Conservation (phyloP, 2,797 vertebrate species). For the Gobionotothen gibberifrons region DNA sequence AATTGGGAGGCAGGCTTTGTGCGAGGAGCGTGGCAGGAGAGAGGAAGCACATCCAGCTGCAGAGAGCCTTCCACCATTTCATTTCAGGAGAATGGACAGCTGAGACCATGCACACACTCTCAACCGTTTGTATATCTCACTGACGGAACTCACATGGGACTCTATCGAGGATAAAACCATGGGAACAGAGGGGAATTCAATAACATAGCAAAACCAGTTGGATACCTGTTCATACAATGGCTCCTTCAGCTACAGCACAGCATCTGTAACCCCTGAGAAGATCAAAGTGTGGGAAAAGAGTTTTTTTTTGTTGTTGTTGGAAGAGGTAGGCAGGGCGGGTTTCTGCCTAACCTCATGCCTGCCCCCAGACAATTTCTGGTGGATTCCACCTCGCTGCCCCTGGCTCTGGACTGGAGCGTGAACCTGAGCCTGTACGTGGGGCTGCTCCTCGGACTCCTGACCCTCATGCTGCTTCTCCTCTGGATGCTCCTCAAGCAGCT, state of each 20-base stretch:
- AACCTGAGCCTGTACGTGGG: conserved; percentile 91
- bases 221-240: conserved; percentile 48
- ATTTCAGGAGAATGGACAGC: conserved; percentile 34
- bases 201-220: conserved; percentile 27
- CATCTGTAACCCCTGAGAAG: conserved; percentile 46
- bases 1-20: conserved; percentile 75
- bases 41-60: conserved; percentile 51
- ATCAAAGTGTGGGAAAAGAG: conserved; percentile 33
- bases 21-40: conserved; percentile 54
- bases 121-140: conserved; percentile 37
- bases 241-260: conserved; percentile 19
- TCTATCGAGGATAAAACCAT: conserved; percentile 46
- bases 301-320: conserved; percentile 1
- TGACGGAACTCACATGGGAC: conserved; percentile 3
- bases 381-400: conserved; percentile 84
- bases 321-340: conserved; percentile 26
- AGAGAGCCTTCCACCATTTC: conserved; percentile 56
- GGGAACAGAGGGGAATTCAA: conserved; percentile 48
- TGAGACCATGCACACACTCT: conserved; percentile 11
- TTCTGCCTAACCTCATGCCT: conserved; percentile 75
- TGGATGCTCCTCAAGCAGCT: conserved; percentile 92
- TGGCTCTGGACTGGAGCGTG: conserved; percentile 89
- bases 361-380: conserved; percentile 83
- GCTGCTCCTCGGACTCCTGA: conserved; percentile 86
- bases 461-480: conserved; percentile 88